Conservation (phyloP, 2,888 invertebrate species). For the Epsilonema sp. region DNA sequence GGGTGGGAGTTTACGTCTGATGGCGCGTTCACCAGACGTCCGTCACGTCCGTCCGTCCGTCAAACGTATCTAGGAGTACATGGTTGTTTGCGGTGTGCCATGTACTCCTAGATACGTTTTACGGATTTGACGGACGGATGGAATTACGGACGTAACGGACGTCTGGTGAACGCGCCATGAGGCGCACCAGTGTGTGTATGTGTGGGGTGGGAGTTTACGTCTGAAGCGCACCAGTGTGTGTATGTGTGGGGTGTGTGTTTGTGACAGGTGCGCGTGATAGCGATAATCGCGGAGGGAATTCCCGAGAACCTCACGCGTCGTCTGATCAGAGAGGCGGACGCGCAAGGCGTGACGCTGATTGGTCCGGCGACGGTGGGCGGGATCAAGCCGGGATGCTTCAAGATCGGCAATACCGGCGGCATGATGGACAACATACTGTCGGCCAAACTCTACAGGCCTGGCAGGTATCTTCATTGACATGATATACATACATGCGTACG, state of each 20-base stretch:
- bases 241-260: background rate
- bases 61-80: too few species aligned
- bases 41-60: too few species aligned
- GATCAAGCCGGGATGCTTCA: slow-evolving; percentile 93
- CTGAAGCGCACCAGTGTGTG: too few species aligned
- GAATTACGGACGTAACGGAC: too few species aligned
- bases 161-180: too few species aligned
- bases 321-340: slow-evolving; percentile 46
- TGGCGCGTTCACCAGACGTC: too few species aligned
- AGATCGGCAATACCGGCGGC: slow-evolving; percentile 88
- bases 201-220: background rate
- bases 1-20: too few species aligned
- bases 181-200: background rate
- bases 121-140: too few species aligned
- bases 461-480: slow-evolving; percentile 42
- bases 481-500: too few species aligned
- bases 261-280: slow-evolving; percentile 64
- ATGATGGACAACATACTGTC: slow-evolving; percentile 98
- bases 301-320: slow-evolving; percentile 95
- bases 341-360: slow-evolving; percentile 65
- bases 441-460: slow-evolving; percentile 84
- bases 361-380: slow-evolving; percentile 58
- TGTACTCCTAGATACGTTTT: too few species aligned
- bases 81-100: too few species aligned
- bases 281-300: slow-evolving; percentile 97